Conservation (phyloP, 2,797 vertebrate species). For the Cygnus olor region DNA sequence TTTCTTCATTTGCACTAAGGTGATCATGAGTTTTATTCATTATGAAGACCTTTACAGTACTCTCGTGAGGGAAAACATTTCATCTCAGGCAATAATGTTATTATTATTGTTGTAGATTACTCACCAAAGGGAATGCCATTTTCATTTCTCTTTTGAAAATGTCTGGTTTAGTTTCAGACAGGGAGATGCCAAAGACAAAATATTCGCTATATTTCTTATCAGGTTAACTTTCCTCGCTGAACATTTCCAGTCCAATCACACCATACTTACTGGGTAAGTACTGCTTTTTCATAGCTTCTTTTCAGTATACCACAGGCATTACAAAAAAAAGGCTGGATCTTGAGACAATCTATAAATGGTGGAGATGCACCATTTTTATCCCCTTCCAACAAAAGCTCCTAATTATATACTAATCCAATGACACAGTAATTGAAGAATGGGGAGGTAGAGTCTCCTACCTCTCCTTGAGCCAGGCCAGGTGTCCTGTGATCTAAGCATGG, state of each 20-base stretch:
- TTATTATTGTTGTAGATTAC: neutral
- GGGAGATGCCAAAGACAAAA: neutral
- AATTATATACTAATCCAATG: conserved; percentile 35
- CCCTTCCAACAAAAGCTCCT: neutral
- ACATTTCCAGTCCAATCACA: neutral
- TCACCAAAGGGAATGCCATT: neutral
- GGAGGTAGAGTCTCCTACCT: neutral
- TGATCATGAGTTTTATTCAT: neutral
- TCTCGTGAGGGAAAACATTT: neutral
- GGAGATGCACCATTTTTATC: neutral
- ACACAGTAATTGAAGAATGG: neutral
- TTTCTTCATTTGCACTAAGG: neutral
- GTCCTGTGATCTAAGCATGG: neutral
- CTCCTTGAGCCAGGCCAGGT: conserved; percentile 12
- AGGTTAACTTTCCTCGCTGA: neutral
- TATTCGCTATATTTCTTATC: neutral
- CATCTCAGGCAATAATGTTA: neutral
- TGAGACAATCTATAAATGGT: conserved; percentile 9
- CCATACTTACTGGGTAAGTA: neutral
- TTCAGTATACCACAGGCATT: neutral
- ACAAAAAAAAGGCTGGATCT: neutral
- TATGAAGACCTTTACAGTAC: neutral
- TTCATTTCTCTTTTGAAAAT: neutral
- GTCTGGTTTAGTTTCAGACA: neutral
- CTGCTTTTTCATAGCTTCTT: neutral